Evolutionary conservation across 2,797 vertebrate genomes (phyloP).

Genomic region (Rhynchotus rufescens): DNA sequence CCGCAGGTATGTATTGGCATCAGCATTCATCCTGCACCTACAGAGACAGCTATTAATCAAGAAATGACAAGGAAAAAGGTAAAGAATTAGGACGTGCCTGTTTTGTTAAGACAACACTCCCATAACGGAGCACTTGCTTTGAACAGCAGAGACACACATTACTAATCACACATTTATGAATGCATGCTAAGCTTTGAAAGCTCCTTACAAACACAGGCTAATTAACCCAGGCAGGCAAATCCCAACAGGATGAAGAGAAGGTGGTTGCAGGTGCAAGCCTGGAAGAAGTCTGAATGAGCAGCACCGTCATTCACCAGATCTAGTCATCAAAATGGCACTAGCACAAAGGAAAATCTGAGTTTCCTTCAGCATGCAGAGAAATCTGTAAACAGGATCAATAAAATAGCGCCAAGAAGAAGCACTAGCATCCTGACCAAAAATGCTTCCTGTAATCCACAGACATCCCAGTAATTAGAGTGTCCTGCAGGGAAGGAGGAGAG

Average conservation of each 20-base stretch:
- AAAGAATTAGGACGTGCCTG: conserved; percentile 17
- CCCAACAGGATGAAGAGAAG: conserved; percentile 4
- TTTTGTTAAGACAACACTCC: conserved; percentile 61
- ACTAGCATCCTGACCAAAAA: not conserved
- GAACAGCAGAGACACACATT: conserved; percentile 9
- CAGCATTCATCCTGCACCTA: not conserved
- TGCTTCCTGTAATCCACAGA: not conserved
- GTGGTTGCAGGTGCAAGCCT: conserved; percentile 25
- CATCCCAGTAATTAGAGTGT: not conserved
- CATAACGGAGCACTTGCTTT: conserved; percentile 34
- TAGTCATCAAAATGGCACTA: not conserved
- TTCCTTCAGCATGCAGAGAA: not conserved
- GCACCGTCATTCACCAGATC: not conserved
- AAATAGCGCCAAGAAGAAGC: not conserved
- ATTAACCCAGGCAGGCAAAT: conserved; percentile 52
- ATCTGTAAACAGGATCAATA: not conserved
- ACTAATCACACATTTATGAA: conserved; percentile 26
- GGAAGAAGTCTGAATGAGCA: conserved; percentile 4
- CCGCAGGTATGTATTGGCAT: conserved; percentile 43
- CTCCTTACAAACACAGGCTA: conserved; percentile 32
- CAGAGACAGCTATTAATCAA: conserved; percentile 28
- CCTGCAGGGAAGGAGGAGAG: not conserved
- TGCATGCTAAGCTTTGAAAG: not conserved
- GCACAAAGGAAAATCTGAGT: conserved; percentile 3
- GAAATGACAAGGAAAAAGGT: conserved; percentile 30